Percentiles rank a stretch among this genome's conserved stretches.
These are phyloP conservation scores for Eupeodes luniger DNA, from an alignment of 2,888 invertebrate genomes.

Conservation along the genomic window DNA sequence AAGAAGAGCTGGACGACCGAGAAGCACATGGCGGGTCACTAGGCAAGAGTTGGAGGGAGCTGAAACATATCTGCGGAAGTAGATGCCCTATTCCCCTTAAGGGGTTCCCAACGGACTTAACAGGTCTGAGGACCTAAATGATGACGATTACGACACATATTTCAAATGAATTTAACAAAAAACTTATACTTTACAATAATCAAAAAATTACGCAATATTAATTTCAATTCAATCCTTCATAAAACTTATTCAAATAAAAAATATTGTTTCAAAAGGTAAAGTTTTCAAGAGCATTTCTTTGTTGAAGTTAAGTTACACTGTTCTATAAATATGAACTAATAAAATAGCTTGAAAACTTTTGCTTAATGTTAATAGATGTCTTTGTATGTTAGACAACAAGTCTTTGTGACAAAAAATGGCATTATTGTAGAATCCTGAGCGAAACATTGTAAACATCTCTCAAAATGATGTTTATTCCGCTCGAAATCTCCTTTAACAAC, in stretches of 20 bases:
- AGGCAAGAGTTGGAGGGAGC: too few species aligned
- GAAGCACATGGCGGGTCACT: too few species aligned
- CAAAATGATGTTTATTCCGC: constrained; percentile 5
- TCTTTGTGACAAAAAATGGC: background rate
- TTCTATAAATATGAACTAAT: background rate
- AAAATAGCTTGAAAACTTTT: background rate
- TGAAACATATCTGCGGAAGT: too few species aligned
- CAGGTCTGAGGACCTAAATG: too few species aligned
- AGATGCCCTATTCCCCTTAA: too few species aligned
- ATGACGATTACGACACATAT: too few species aligned
- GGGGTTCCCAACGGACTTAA: too few species aligned
- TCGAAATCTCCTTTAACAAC: background rate
- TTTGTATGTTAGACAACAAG: background rate
- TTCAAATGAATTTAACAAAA: too few species aligned
- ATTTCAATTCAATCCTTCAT: background rate
- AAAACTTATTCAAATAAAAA: background rate
- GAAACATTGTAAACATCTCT: constrained; percentile 7
- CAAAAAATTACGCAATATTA: background rate
- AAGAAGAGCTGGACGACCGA: too few species aligned
- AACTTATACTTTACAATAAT: too few species aligned
- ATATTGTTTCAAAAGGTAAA: background rate
- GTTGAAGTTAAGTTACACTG: background rate
- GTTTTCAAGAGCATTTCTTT: constrained; percentile 6
- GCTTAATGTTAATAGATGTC: background rate
- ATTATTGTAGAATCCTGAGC: constrained; percentile 1